These are phyloP conservation scores for Hydractinia symbiolongicarpus DNA, from an alignment of 30 jellyfish, hydroid and myxozoan genomes.

Conservation along the genomic window DNA sequence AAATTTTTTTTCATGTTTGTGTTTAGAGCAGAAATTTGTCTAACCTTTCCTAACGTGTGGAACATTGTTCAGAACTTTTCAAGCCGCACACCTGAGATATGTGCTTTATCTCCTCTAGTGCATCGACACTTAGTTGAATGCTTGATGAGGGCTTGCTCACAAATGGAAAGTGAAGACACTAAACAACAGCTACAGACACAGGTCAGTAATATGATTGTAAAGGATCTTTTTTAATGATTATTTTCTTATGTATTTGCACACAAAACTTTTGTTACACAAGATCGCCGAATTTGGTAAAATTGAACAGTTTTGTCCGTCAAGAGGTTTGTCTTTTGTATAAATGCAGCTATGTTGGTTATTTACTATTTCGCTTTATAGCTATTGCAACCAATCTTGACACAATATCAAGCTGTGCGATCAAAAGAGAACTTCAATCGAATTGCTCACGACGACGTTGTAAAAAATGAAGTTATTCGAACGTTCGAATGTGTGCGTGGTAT, in stretches of 20 bases:
- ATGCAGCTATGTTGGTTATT: too few relatives aligned
- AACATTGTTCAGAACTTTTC: slow-evolving; percentile 61
- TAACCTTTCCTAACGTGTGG: slow-evolving; percentile 67
- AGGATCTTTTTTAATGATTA: not conserved
- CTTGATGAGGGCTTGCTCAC: slow-evolving; percentile 70
- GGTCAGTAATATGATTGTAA: not conserved
- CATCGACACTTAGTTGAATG: slow-evolving; percentile 73
- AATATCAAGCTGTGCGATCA: slow-evolving; percentile 39
- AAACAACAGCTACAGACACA: slow-evolving; percentile 7
- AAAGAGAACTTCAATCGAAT: slow-evolving; percentile 38
- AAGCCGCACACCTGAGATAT: slow-evolving; percentile 29
- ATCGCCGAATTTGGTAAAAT: too few relatives aligned
- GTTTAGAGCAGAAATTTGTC: slow-evolving; percentile 52
- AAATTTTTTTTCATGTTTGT: not conserved
- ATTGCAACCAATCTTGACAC: slow-evolving; percentile 40
- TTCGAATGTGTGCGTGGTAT: slow-evolving; percentile 90
- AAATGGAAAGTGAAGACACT: not conserved
- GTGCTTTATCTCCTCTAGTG: slow-evolving; percentile 55
- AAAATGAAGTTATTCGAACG: slow-evolving; percentile 42
- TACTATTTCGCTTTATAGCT: slow-evolving; percentile 27
- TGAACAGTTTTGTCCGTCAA: too few relatives aligned
- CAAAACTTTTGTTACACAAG: too few relatives aligned
- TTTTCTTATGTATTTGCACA: too few relatives aligned
- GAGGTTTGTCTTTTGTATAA: too few relatives aligned
- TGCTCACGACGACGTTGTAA: slow-evolving; percentile 50